These are phyloP conservation scores for Dipodomys spectabilis DNA, from an alignment of 2,113 vertebrate genomes.

Conservation along the genomic window DNA sequence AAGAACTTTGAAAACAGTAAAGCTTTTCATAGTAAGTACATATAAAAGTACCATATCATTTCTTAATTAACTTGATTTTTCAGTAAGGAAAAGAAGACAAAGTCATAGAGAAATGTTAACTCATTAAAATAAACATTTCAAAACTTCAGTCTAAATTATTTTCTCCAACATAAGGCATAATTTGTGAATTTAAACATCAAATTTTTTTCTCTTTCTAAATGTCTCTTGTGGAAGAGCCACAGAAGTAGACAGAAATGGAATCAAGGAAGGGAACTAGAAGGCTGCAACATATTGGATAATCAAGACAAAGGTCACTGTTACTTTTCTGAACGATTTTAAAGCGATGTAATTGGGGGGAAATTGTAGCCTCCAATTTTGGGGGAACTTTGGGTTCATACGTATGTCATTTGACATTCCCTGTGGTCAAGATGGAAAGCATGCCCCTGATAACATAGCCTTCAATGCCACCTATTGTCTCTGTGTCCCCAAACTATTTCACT, in stretches of 20 bases:
- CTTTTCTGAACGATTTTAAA: neutral
- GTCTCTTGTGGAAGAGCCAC: neutral
- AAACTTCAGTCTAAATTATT: conserved; percentile 27
- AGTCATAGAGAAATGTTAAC: conserved; percentile 25
- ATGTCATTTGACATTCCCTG: neutral
- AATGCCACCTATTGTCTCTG: neutral
- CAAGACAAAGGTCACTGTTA: neutral
- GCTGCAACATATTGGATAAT: neutral
- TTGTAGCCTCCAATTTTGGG: neutral
- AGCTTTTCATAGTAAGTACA: conserved; percentile 3
- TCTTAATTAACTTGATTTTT: conserved; percentile 55
- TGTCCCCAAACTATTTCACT: neutral
- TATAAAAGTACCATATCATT: conserved; percentile 29
- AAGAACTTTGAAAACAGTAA: conserved; percentile 33
- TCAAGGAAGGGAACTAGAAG: neutral
- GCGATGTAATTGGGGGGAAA: neutral
- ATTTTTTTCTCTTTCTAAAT: neutral
- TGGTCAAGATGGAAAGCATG: neutral
- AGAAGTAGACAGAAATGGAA: neutral
- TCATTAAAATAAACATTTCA: neutral
- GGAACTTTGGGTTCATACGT: neutral
- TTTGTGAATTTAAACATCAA: conserved; percentile 16
- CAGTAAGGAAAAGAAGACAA: neutral
- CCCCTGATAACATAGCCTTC: conserved; percentile 2
- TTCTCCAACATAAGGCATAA: conserved; percentile 3